Conservation (phyloP, 2,797 vertebrate species). For the Pangasius krempfi region DNA sequence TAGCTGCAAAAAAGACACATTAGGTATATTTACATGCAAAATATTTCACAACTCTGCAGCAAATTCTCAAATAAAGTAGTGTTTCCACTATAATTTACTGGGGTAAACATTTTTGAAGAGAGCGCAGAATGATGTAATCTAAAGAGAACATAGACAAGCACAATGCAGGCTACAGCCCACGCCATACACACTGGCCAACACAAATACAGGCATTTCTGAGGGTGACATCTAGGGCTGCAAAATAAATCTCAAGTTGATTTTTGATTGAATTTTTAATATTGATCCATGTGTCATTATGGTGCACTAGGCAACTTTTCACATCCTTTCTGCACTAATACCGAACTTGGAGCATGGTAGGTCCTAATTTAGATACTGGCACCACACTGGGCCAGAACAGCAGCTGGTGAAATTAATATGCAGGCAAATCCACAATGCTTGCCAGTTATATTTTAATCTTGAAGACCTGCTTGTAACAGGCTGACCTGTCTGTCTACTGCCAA, state of each 20-base stretch:
- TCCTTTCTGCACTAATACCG: not conserved
- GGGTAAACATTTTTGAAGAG: not conserved
- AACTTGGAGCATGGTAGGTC: not conserved
- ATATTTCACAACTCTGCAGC: not conserved
- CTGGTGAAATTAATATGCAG: not conserved
- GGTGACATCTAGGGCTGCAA: not conserved
- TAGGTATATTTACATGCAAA: not conserved
- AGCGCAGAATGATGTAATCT: not conserved
- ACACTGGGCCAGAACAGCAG: not conserved
- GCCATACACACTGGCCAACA: not conserved
- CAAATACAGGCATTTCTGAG: not conserved
- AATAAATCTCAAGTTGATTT: not conserved
- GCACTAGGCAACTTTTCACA: not conserved
- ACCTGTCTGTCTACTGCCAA: not conserved
- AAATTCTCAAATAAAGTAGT: not conserved
- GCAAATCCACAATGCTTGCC: not conserved
- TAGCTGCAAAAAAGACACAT: conserved; percentile 70
- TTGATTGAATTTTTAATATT: not conserved
- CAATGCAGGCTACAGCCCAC: not conserved
- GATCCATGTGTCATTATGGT: not conserved
- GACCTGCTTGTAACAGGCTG: not conserved
- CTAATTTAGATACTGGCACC: not conserved
- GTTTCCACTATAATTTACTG: not conserved
- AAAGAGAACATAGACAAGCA: not conserved
- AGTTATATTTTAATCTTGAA: conserved; percentile 1